Percentiles rank a stretch among this genome's conserved stretches.
Evolutionary conservation across 2,113 vertebrate species (phyloP).

Genomic region (Cyprinodon brontotheroides): DNA sequence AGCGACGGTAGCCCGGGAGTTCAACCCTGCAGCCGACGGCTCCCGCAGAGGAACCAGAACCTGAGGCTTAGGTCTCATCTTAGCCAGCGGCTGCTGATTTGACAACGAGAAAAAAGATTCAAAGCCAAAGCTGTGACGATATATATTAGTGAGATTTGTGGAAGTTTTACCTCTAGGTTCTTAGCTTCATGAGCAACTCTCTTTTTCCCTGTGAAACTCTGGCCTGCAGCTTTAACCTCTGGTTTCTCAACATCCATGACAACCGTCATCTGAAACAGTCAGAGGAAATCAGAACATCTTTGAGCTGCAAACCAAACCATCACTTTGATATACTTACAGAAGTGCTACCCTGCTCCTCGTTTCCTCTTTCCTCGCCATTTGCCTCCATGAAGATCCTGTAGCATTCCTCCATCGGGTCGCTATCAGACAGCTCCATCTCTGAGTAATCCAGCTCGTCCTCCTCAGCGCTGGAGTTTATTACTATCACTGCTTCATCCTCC

Average conservation of each 20-base stretch:
- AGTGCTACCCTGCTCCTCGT: slow-evolving; percentile 2
- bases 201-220: slow-evolving; percentile 55
- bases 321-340: slow-evolving; percentile 62
- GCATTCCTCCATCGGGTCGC: slow-evolving; percentile 81
- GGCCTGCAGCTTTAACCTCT: slow-evolving; percentile 37
- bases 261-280: slow-evolving; percentile 32
- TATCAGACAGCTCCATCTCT: slow-evolving; percentile 77
- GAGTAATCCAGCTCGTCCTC: slow-evolving; percentile 54
- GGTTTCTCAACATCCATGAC: slow-evolving; percentile 15
- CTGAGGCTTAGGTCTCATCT: slow-evolving; percentile 64
- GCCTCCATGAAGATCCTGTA: slow-evolving; percentile 82
- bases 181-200: slow-evolving; percentile 76
- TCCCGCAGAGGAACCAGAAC: slow-evolving; percentile 64
- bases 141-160: not conserved
- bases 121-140: not conserved
- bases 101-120: not conserved
- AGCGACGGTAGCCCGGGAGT: not conserved
- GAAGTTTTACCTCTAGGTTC: slow-evolving; percentile 67
- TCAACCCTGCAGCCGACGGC: slow-evolving; percentile 22
- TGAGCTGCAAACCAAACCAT: too few relatives aligned
- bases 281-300: not conserved
- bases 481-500: not conserved
- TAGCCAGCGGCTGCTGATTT: slow-evolving; percentile 45
- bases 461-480: slow-evolving; percentile 63
- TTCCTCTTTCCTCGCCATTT: slow-evolving; percentile 38